Base-by-base conservation (phyloP, 1,140 invertebrate genomes). In the Trichomalopsis sarcophagae region DNA sequence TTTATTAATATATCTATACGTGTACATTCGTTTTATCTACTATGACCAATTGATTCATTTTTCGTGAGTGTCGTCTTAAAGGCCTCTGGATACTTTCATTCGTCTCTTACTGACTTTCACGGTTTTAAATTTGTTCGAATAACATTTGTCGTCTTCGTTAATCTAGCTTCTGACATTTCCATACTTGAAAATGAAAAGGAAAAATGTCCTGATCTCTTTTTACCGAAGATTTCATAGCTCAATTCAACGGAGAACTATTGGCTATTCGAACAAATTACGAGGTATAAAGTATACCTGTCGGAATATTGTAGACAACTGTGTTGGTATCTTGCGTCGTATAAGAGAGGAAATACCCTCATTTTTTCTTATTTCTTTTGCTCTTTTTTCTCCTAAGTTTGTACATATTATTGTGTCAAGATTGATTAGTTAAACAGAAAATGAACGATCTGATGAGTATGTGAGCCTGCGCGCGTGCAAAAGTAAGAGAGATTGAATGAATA, bases 21-120 rank as follows among this genome's bases (percentile, higher is more conserved):
- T 89, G 87, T 88, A 87, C 84, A 89, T 88, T 88, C 74, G 87
- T 89, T 88, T 88, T 89, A 89, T 36, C 74, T 68, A 69, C 68
- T 85, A 81, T 81, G 86, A 87, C 84, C 87, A 88, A 87, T 82
- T 75, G 27, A 87, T 85, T 82, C 83, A 82, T 83, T 82, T 79
- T 55, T 71, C 73, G 36, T 47, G 62, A 84, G 66, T 27, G 75
- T 55, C 44, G 40, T 83, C 78, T 84, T 47, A 33, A 66, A 23
- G 69, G 47, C 79, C 80, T 55, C 10, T 47, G 55, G 50, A 55
- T 79, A 66, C 47, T 21, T 17, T 21, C 55, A 62, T 14, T 62
- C n/a, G 55, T 62, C 55, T n/a, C 14, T 62, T 9, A 62, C 55
- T 62, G 55, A 21, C 21, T 62, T 62, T 0, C 77, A 36, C 50